phyloP scores from a whole-genome alignment of 2,113 vertebrate species.

The Poeciliopsis prolifica region DNA sequence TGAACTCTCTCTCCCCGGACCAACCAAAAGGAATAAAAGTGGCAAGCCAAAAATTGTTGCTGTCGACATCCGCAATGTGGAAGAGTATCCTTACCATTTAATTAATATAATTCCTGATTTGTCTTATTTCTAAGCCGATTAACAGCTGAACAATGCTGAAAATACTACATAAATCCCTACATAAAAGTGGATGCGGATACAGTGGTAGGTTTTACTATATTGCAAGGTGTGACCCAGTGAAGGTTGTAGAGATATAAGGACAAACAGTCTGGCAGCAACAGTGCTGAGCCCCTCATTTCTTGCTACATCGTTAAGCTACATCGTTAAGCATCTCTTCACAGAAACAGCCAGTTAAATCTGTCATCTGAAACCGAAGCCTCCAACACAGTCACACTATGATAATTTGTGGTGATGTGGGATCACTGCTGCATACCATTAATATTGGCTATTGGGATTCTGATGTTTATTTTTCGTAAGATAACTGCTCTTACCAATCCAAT shows the following conservation, averaged over 20 bases:
- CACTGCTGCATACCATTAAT: no score
- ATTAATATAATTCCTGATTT: neutral
- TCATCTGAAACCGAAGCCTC: neutral
- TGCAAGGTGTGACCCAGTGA: neutral
- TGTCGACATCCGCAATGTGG: constrained; percentile 90
- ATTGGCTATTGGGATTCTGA: no score
- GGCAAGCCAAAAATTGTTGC: constrained; percentile 93
- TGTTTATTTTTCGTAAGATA: neutral
- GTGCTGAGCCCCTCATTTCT: neutral
- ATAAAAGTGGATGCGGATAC: neutral
- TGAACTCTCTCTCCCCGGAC: constrained; percentile 84
- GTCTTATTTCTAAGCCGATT: neutral
- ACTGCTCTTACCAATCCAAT: no score
- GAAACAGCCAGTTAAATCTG: neutral
- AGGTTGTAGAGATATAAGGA: neutral
- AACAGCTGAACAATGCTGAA: neutral
- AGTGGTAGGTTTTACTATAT: neutral
- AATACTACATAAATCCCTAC: no score
- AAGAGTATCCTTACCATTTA: constrained; percentile 93
- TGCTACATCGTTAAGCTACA: neutral
- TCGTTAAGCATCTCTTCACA: neutral
- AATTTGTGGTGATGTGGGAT: neutral
- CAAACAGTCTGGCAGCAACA: neutral
- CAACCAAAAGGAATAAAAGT: constrained; percentile 86
- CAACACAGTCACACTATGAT: neutral